Conservation (phyloP, 2,888 invertebrate genomes). For the Plusia festucae region DNA sequence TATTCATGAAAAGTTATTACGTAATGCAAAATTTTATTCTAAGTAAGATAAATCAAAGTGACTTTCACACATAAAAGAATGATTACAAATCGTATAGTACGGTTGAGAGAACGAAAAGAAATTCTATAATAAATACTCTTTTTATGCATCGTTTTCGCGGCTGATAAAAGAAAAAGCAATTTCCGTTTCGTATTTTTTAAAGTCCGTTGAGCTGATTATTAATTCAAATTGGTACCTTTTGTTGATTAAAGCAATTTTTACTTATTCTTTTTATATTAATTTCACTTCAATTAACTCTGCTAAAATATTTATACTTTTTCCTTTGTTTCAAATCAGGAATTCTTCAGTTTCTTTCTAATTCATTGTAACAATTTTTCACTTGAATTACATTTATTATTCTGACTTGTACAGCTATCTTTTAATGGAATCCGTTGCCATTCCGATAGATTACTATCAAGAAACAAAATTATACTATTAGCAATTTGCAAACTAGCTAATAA, state of each 20-base stretch:
- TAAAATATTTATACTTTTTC: background rate
- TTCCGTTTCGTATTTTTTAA: conserved; percentile 27
- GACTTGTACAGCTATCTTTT: background rate
- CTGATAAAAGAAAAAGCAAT: conserved; percentile 32
- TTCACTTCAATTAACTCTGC: conserved; percentile 16
- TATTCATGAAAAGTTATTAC: too few species aligned
- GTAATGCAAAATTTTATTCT: too few species aligned
- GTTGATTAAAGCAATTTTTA: conserved; percentile 18
- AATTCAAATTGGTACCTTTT: conserved; percentile 24
- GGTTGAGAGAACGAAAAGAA: conserved; percentile 12
- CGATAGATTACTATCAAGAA: conserved; percentile 4
- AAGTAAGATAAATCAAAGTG: background rate
- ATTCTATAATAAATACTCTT: conserved; percentile 10
- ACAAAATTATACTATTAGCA: background rate
- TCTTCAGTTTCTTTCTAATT: background rate
- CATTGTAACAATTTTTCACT: background rate
- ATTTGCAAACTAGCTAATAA: background rate
- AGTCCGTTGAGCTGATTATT: conserved; percentile 10
- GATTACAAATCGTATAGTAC: conserved; percentile 8
- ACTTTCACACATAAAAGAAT: background rate
- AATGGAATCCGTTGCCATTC: background rate
- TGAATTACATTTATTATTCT: conserved; percentile 4
- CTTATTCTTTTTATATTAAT: conserved; percentile 13
- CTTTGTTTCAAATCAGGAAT: background rate
- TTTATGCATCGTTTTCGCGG: conserved; percentile 16